phyloP scores from a whole-genome alignment of 2,888 invertebrate species.

The Pristionchus entomophagus region DNA sequence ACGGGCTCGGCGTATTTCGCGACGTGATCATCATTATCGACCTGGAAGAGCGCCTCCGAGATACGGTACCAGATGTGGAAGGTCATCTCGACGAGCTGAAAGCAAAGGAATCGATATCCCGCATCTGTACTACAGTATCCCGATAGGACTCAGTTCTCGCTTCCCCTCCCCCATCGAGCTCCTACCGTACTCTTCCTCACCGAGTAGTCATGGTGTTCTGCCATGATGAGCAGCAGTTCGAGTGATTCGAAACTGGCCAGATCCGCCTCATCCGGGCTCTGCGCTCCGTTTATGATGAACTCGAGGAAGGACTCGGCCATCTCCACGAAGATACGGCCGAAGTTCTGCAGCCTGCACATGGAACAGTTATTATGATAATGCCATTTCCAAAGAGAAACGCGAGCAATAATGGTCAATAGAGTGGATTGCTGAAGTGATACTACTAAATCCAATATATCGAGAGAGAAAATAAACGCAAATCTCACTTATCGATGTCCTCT shows the following conservation, averaged over 20 bases:
- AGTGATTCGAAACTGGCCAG: conserved; percentile 84
- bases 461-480: conserved; percentile 49
- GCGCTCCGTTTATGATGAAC: conserved; percentile 48
- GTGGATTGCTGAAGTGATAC: not conserved
- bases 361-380: too few species aligned
- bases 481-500: conserved; percentile 90
- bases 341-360: conserved; percentile 85
- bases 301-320: conserved; percentile 91
- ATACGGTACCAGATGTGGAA: conserved; percentile 97
- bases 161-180: not conserved
- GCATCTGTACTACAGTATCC: not conserved
- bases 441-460: too few species aligned
- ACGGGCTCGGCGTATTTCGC: conserved; percentile 89
- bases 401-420: not conserved
- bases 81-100: conserved; percentile 86
- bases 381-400: not conserved
- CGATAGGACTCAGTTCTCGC: not conserved
- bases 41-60: conserved; percentile 92
- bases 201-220: conserved; percentile 97
- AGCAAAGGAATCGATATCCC: conserved; percentile 13
- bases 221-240: conserved; percentile 90
- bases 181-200: conserved; percentile 80
- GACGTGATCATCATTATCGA: conserved; percentile 86
- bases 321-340: conserved; percentile 94
- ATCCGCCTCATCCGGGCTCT: conserved; percentile 68